phyloP scores from a whole-genome alignment of 2,888 invertebrate genomes.

The Euclidia mi region DNA sequence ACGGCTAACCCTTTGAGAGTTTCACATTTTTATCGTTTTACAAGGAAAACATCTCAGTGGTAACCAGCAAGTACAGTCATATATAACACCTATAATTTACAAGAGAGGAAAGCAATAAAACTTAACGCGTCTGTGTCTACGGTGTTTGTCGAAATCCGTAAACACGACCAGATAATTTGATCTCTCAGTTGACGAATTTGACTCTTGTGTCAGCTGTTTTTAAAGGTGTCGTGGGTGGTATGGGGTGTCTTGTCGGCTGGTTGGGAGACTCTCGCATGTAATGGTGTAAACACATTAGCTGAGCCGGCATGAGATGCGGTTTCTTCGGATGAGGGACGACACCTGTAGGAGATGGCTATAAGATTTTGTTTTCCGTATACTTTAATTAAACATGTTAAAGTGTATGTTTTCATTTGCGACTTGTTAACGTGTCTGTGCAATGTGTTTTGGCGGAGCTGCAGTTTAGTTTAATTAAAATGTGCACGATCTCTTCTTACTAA shows the following conservation, averaged over 20 bases:
- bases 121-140: slow-evolving; percentile 81
- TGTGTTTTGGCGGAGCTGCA: slow-evolving; percentile 13
- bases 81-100: slow-evolving; percentile 84
- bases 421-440: slow-evolving; percentile 17
- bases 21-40: slow-evolving; percentile 77
- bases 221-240: slow-evolving; percentile 29
- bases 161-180: slow-evolving; percentile 70
- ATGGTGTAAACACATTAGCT: slow-evolving; percentile 86
- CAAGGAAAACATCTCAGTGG: slow-evolving; percentile 72
- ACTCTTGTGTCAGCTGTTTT: slow-evolving; percentile 17
- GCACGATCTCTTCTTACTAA: not conserved
- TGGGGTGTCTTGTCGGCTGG: slow-evolving; percentile 65
- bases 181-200: slow-evolving; percentile 46
- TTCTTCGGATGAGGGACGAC: slow-evolving; percentile 73
- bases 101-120: slow-evolving; percentile 86
- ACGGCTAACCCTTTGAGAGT: slow-evolving; percentile 57
- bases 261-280: slow-evolving; percentile 72
- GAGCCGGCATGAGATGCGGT: slow-evolving; percentile 70
- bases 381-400: slow-evolving; percentile 49
- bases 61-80: slow-evolving; percentile 56
- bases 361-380: slow-evolving; percentile 49
- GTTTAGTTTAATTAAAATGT: slow-evolving; percentile 12
- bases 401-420: slow-evolving; percentile 18
- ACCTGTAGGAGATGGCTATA: slow-evolving; percentile 66
- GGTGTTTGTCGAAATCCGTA: slow-evolving; percentile 83